phyloP scores from a whole-genome alignment of 2,113 vertebrate genomes.

The Clarias magur region DNA sequence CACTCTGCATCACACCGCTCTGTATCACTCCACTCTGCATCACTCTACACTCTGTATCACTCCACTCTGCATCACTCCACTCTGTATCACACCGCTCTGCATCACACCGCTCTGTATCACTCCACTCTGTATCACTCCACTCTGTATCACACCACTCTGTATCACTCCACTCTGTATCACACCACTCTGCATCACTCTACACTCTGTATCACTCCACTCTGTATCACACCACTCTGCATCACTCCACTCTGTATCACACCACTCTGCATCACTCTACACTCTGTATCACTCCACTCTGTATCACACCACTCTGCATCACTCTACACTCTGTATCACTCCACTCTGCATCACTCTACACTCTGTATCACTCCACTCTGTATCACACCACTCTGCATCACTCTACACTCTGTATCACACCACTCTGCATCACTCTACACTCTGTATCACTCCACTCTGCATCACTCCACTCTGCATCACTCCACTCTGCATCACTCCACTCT shows the following conservation, averaged over 20 bases:
- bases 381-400: too few species aligned
- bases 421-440: not conserved
- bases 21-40: not conserved
- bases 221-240: too few species aligned
- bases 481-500: constrained; percentile 9
- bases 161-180: too few species aligned
- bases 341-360: constrained; percentile 39
- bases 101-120: constrained; percentile 36
- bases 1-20: constrained; percentile 30
- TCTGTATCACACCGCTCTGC: constrained; percentile 16
- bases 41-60: constrained; percentile 37
- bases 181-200: too few species aligned
- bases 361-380: not conserved
- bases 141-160: too few species aligned
- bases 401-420: constrained; percentile 29
- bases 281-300: too few species aligned
- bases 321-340: constrained; percentile 23
- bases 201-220: constrained; percentile 21
- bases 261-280: too few species aligned
- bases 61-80: not conserved
- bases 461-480: constrained; percentile 8
- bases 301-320: too few species aligned
- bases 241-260: too few species aligned
- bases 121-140: too few species aligned
- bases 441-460: constrained; percentile 31